Base-by-base conservation (phyloP, 2,113 vertebrate genomes). In the Triplophysa rosa region DNA sequence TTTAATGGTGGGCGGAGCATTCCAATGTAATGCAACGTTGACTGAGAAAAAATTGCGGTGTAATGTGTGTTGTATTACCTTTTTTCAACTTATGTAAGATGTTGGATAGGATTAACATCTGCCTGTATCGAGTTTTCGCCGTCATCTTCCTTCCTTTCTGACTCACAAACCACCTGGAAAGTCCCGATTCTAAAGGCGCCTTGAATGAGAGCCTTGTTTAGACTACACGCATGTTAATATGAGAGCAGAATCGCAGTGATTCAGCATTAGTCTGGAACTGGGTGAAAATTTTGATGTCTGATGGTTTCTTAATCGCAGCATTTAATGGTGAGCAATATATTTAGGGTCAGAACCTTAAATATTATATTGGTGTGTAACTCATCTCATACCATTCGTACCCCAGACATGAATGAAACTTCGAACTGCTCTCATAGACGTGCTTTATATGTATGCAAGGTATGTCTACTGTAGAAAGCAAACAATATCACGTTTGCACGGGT, bases 141-240 rank as follows among this genome's bases (percentile, higher is more conserved):
- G 14, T 74, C 40, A 47, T 23, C 72, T 63, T 42, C 72, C 58
- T 62, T 58, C 52, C 56, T 62, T 74, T 74, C 58, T 74, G 72
- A 74, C 58, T 74, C 72, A 74, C 40, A 24, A 74, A 45, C 72
- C 72, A 74, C 72, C 72, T 74, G 72, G 72, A 74, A 63, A 74
- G 58, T 74, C 58, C 58, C 40, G 59, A 74, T 47, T 47, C 45
- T 47, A 12, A 63, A 16, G 16, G 9, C 7, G 37, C 14, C 6
- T 2, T 74, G 59, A 74, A 63, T 74, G 40, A 47, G 16, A 74
- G 58, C 40, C 62, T 37, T 74, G 58, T 74, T 63, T 74, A 63
- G 56, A 49, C 16, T 29, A 63, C 40, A 49, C 49, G 29, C 72
- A 62, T 63, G 72, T 74, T 47, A 47, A 62, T 29, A 63, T 26